Percentiles rank a stretch among this genome's conserved stretches.
These are phyloP conservation scores for Scomber colias DNA, from an alignment of 2,113 vertebrate species.

Conservation along the genomic window DNA sequence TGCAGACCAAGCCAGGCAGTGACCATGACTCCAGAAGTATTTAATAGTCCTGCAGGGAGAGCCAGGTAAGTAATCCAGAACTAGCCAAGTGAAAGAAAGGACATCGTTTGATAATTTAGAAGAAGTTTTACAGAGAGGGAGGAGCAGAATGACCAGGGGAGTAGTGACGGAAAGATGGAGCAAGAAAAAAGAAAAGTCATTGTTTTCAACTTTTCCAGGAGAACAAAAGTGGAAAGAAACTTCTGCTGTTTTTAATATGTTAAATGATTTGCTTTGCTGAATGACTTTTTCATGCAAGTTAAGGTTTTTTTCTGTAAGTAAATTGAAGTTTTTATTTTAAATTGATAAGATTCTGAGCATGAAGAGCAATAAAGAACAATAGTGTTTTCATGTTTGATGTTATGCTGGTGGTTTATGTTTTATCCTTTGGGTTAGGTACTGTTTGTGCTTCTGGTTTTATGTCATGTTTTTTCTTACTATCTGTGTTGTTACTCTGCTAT, in stretches of 20 bases:
- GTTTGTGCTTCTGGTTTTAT: too few species aligned
- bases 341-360: too few species aligned
- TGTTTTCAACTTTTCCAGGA: constrained; percentile 5
- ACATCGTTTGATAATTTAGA: constrained; percentile 60
- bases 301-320: too few species aligned
- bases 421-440: too few species aligned
- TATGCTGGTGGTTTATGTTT: too few species aligned
- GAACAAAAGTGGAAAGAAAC: not conserved
- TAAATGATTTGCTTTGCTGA: not conserved
- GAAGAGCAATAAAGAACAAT: too few species aligned
- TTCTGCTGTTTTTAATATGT: too few species aligned
- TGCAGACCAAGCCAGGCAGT: constrained; percentile 62
- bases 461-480: too few species aligned
- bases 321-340: too few species aligned
- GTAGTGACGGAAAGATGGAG: not conserved
- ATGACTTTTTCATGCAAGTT: too few species aligned
- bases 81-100: constrained; percentile 61
- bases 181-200: not conserved
- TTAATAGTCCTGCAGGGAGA: constrained; percentile 65
- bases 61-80: constrained; percentile 67
- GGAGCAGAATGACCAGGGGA: not conserved
- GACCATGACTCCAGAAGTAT: constrained; percentile 66
- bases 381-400: too few species aligned
- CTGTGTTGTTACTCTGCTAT: too few species aligned
- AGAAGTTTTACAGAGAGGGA: constrained; percentile 49